phyloP scores from a whole-genome alignment of 2,113 vertebrate genomes.

The Thoracochromis brauschi region DNA sequence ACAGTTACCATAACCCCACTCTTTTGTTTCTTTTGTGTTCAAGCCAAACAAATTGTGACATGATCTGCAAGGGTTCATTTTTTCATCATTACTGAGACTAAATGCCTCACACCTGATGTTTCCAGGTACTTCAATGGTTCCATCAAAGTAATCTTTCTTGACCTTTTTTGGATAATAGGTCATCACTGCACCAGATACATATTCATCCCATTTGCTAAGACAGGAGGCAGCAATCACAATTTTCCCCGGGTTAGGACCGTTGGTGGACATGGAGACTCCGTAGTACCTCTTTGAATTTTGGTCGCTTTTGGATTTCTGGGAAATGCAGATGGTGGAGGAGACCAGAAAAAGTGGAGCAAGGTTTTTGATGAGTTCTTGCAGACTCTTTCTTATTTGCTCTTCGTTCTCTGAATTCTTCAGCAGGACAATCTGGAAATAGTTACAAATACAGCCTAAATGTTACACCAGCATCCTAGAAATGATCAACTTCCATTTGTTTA shows the following conservation, averaged over 20 bases:
- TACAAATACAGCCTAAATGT: neutral
- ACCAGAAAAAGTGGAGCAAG: rapidly evolving
- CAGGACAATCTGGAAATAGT: neutral
- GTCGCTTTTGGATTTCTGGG: neutral
- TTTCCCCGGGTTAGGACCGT: neutral
- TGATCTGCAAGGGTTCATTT: too few relatives aligned
- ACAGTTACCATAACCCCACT: rapidly evolving
- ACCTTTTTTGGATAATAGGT: neutral
- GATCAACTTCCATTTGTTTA: neutral
- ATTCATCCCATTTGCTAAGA: neutral
- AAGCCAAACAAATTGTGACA: too few relatives aligned
- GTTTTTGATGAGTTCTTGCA: neutral
- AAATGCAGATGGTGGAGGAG: neutral
- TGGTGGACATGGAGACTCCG: neutral
- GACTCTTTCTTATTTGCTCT: neutral
- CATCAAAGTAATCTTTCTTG: rapidly evolving
- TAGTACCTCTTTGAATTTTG: neutral
- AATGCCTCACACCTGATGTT: too few relatives aligned
- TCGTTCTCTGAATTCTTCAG: neutral
- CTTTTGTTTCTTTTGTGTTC: too few relatives aligned
- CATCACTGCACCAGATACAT: neutral
- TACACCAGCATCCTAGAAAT: neutral
- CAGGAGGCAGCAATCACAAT: neutral
- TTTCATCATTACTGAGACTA: rapidly evolving
- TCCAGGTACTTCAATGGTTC: too few relatives aligned